Evolutionary conservation across 2,113 vertebrate species (phyloP).

Genomic region (Arizona elegans): DNA sequence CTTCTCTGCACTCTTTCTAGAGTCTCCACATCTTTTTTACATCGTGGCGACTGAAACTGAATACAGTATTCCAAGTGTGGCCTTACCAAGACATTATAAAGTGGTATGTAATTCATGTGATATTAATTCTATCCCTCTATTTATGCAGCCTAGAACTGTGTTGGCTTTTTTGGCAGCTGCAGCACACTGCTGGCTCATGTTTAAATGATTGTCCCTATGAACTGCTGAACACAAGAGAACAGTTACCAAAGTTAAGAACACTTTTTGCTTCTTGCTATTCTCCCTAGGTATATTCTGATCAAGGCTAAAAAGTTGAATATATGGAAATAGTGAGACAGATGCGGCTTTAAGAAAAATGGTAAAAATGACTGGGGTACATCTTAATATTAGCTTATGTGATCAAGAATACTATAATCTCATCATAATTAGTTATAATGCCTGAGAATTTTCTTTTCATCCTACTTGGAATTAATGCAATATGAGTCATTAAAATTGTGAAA

Average conservation of each 20-base stretch:
- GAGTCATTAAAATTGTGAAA: slow-evolving; percentile 69
- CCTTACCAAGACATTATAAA: too few species aligned
- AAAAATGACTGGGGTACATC: slow-evolving; percentile 35
- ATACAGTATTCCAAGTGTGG: too few species aligned
- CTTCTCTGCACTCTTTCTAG: too few species aligned
- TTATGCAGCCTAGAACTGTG: too few species aligned
- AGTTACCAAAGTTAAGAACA: neutral
- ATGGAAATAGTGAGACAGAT: slow-evolving; percentile 48
- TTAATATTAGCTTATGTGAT: slow-evolving; percentile 56
- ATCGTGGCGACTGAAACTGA: too few species aligned
- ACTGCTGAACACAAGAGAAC: neutral
- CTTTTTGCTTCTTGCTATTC: neutral
- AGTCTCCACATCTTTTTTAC: too few species aligned
- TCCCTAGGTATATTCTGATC: slow-evolving; percentile 25
- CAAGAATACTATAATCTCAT: slow-evolving; percentile 60
- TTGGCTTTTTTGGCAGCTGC: too few species aligned
- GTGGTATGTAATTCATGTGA: too few species aligned
- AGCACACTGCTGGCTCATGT: too few species aligned
- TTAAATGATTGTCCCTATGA: too few species aligned
- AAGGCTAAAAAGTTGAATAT: slow-evolving; percentile 52
- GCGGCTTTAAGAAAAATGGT: slow-evolving; percentile 36
- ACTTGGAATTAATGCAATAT: slow-evolving; percentile 62
- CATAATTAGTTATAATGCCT: slow-evolving; percentile 68
- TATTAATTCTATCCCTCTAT: too few species aligned
- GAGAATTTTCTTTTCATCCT: slow-evolving; percentile 65